Base-by-base conservation (phyloP, 2,888 invertebrate genomes). In the Lasius platythorax region DNA sequence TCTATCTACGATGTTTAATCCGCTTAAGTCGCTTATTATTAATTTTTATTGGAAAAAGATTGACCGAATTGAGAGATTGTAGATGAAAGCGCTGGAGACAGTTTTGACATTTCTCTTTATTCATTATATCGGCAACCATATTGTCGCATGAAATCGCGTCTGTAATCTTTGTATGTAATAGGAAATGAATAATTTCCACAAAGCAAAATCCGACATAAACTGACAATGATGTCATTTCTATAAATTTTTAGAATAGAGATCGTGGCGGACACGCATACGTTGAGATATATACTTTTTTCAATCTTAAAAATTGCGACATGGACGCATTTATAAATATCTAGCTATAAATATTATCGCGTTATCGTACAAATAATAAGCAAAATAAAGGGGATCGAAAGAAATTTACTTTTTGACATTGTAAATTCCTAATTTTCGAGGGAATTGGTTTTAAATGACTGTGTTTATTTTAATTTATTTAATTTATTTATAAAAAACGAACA, bases 231-330 rank as follows among this genome's bases (percentile, higher is more conserved):
- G 67, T 67, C 53, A 56, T 43, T 15, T 37, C 30, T 56, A 9
- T 43, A 78, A 78, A n/a, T n/a, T 56, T 78, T 15, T 30, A 67
- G n/a, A 50, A n/a, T 53, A 28, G 15, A 40, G 8, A 78, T 76
- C 2, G 9, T 33, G 12, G 5, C n/a, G 30, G 3, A 78, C 3
- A 12, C 1, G 9, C 18, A 18, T 40, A n/a, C 18, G 2, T 56
- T 33, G 12, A n/a, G 18, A 67, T 37, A 53, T 75, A 12, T 18
- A 50, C 2, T 58, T 58, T 56, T 9, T 40, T 43, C 12, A 18
- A 11, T 43, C n/a, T 68, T 12, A 30, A 40, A 68, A 53, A 37
- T n/a, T 18, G 28, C 18, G 53, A 40, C 12, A 6, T 12, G 12
- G 2, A 73, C 15, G 3, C 3, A 61, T 63, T 46, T 43, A 73